Evolutionary conservation across 2,113 vertebrate species (phyloP), one percentile per base, ranked within the genome.

Genomic region (Spilogale gracilis): DNA sequence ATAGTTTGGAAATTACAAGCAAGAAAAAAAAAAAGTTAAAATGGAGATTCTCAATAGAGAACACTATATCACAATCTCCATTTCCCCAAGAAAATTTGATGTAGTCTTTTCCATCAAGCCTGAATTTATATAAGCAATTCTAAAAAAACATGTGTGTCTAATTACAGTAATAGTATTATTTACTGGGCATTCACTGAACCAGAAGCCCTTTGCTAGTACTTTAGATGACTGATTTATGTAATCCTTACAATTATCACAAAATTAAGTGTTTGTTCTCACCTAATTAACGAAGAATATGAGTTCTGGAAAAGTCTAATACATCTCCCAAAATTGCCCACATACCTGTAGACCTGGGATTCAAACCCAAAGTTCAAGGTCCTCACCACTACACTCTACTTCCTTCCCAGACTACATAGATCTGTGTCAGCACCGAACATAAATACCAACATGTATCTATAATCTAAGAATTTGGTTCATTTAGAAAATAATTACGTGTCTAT

Each of bases 91-190:
- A 90, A 94, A 96, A 67, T 87, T 8, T 45, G 60, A 32, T 9
- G n/a, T 1, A 10, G 2, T 16, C 48, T 80, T 67, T n/a, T 76
- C 94, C 25, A 81, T 97, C 10, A 71, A 83, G 81, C 45, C 65
- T 32, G 32, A 56, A 3, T 7, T 86, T 73, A 91, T 83, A 74
- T 56, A 27, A 97, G 63, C 9, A 80, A 0, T 65, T 88, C 43
- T 65, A 97, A 81, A 79, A 21, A 91, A 65, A 65, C 38, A 61
- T 95, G 27, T 95, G 86, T 95, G 88, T 14, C 93, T 91, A 65
- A 71, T 87, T 95, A 63, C 0, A 83, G 50, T 80, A 96, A 43
- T 30, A 97, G 54, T 82, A 89, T 30, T 14, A 93, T 69, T 94
- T 93, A 32, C 5, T 73, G 50, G 45, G 48, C 14, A 58, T 67